Evolutionary conservation across 2,797 vertebrate genomes (phyloP).

Genomic region (Takifugu rubripes): DNA sequence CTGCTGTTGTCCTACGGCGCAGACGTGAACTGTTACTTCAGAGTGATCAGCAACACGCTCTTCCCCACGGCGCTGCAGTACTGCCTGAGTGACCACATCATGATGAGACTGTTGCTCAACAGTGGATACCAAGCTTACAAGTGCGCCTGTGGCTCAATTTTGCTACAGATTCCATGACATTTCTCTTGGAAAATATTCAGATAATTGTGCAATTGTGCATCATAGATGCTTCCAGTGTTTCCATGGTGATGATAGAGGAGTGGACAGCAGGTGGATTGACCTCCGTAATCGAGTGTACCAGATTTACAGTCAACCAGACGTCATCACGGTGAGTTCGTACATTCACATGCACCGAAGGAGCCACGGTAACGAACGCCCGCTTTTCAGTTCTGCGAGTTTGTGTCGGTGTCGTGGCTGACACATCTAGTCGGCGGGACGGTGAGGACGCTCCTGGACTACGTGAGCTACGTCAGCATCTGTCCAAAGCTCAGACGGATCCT

Average conservation of each 20-base stretch:
- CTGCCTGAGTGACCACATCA: slow-evolving; percentile 77
- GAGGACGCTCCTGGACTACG: slow-evolving; percentile 82
- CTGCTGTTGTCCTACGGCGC: slow-evolving; percentile 80
- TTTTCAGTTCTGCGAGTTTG: slow-evolving; percentile 85
- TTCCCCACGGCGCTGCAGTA: slow-evolving; percentile 89
- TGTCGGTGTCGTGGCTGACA: slow-evolving; percentile 80
- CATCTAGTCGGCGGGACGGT: slow-evolving; percentile 77
- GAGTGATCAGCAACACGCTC: slow-evolving; percentile 75
- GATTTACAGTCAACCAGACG: slow-evolving; percentile 37
- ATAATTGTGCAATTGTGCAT: background rate
- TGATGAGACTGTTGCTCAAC: slow-evolving; percentile 85
- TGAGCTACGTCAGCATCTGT: slow-evolving; percentile 79
- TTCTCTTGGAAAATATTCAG: background rate
- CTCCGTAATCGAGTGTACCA: slow-evolving; percentile 44
- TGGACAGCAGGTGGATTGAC: slow-evolving; percentile 44
- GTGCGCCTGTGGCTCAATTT: slow-evolving; percentile 11
- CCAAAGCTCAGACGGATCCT: slow-evolving; percentile 73
- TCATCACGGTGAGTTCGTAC: slow-evolving; percentile 56
- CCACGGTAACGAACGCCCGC: background rate
- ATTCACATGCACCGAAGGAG: background rate
- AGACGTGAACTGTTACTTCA: slow-evolving; percentile 86
- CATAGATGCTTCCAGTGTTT: slow-evolving; percentile 83
- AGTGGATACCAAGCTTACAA: slow-evolving; percentile 79
- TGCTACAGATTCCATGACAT: background rate
- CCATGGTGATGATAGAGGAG: slow-evolving; percentile 71